Evolutionary conservation across 2,113 vertebrate species (phyloP).

Genomic region (Actinemys pallida): DNA sequence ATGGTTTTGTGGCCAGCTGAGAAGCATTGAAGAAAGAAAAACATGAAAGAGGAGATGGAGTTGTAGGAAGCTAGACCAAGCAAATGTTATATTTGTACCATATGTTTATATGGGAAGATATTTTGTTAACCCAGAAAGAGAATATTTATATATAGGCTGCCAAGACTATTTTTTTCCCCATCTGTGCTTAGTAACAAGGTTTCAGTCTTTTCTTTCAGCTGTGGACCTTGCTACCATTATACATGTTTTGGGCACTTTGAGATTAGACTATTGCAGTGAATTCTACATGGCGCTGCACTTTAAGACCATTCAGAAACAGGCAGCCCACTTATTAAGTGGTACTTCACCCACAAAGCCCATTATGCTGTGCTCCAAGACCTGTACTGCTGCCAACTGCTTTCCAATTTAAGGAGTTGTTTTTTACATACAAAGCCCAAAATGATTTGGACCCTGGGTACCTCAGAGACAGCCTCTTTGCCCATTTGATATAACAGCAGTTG

Average conservation of each 20-base stretch:
- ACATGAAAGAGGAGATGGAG: not conserved
- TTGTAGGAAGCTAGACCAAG: not conserved
- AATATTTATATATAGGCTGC: not conserved
- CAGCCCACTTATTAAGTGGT: not conserved
- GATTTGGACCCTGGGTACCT: not conserved
- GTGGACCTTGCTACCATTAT: not conserved
- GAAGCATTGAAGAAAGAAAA: not conserved
- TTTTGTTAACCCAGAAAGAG: not conserved
- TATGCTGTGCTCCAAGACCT: not conserved
- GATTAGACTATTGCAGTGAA: not conserved
- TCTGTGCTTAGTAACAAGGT: not conserved
- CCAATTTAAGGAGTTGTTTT: not conserved
- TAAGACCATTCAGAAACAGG: not conserved
- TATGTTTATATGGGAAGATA: not conserved
- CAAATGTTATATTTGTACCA: not conserved
- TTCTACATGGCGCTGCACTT: not conserved
- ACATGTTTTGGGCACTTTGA: not conserved
- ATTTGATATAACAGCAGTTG: not conserved
- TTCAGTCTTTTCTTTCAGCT: not conserved
- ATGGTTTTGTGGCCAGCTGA: not conserved
- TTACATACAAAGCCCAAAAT: not conserved
- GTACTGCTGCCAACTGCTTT: not conserved
- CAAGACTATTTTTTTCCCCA: fast-evolving
- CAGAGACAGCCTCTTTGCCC: not conserved
- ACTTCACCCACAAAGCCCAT: not conserved